These are phyloP conservation scores for Turnix velox DNA, from an alignment of 2,113 vertebrate genomes.

Conservation along the genomic window DNA sequence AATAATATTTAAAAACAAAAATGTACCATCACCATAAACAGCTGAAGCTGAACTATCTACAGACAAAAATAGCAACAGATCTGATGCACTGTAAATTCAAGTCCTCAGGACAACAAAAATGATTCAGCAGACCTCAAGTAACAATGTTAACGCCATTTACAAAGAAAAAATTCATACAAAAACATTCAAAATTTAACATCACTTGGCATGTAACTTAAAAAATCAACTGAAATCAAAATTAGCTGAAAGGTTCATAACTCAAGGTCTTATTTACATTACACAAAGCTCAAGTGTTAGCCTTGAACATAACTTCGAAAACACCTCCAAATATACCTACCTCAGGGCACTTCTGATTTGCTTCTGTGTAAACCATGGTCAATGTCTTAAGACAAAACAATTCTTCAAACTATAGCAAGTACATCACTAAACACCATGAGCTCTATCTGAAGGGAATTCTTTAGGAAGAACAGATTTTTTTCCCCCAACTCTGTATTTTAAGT, in stretches of 20 bases:
- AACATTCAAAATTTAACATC: slow-evolving; percentile 80
- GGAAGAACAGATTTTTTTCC: slow-evolving; percentile 93
- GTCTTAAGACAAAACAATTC: slow-evolving; percentile 89
- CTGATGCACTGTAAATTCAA: slow-evolving; percentile 90
- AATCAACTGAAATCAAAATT: slow-evolving; percentile 69
- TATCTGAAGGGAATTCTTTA: slow-evolving; percentile 91
- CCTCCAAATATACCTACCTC: slow-evolving; percentile 70
- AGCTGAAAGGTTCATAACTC: slow-evolving; percentile 78
- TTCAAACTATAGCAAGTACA: slow-evolving; percentile 91
- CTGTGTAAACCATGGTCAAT: slow-evolving; percentile 73
- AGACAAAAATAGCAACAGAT: slow-evolving; percentile 93
- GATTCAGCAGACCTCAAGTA: slow-evolving; percentile 80
- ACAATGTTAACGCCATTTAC: slow-evolving; percentile 84
- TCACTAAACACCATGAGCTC: slow-evolving; percentile 93
- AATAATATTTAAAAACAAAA: slow-evolving; percentile 92
- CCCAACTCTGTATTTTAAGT: slow-evolving; percentile 79
- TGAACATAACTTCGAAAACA: slow-evolving; percentile 79
- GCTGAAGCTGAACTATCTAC: slow-evolving; percentile 95
- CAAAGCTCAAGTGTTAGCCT: slow-evolving; percentile 89
- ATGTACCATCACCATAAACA: slow-evolving; percentile 87
- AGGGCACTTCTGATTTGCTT: slow-evolving; percentile 72
- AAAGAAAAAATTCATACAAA: slow-evolving; percentile 79
- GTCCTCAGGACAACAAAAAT: slow-evolving; percentile 85
- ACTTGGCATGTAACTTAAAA: slow-evolving; percentile 84
- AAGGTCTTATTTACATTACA: slow-evolving; percentile 96